phyloP scores from a whole-genome alignment of 2,888 invertebrate genomes.

The Callimorpha dominula region DNA sequence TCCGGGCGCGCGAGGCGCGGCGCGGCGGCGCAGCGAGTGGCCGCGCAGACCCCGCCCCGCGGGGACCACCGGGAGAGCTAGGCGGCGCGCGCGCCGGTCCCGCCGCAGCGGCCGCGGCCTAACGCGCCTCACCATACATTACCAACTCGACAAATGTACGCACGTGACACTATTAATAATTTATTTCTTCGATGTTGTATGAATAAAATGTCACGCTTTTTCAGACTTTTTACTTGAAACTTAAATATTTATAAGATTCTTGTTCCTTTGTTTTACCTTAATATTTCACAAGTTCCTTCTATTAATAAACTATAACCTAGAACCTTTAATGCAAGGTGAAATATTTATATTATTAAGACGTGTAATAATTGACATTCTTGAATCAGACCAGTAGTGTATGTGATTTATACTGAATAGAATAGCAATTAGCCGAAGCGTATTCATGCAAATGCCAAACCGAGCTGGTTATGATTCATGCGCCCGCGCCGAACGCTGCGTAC shows the following conservation, averaged over 20 bases:
- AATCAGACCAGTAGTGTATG: constrained; percentile 49
- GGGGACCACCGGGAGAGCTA: constrained; percentile 86
- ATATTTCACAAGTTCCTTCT: constrained; percentile 26
- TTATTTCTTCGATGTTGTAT: constrained; percentile 56
- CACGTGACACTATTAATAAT: constrained; percentile 73
- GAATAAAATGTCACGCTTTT: constrained; percentile 47
- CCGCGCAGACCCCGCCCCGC: constrained; percentile 84
- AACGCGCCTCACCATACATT: constrained; percentile 58
- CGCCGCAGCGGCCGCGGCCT: constrained; percentile 49
- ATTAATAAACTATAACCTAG: constrained; percentile 26
- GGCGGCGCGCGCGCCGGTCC: constrained; percentile 75
- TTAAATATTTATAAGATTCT: constrained; percentile 27
- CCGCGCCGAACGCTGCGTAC: constrained; percentile 55
- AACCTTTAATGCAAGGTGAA: constrained; percentile 28
- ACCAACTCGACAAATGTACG: constrained; percentile 65
- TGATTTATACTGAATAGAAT: constrained; percentile 78
- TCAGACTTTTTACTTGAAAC: constrained; percentile 29
- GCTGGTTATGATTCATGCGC: constrained; percentile 71
- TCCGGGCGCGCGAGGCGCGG: constrained; percentile 61
- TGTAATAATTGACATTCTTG: constrained; percentile 21
- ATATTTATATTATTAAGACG: constrained; percentile 28
- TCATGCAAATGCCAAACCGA: constrained; percentile 76
- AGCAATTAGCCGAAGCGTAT: constrained; percentile 74
- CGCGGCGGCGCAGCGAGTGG: constrained; percentile 78
- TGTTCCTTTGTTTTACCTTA: constrained; percentile 21